A percentile compares a stretch with the other conserved stretches of the same genome.
Conservation (phyloP, 2,888 invertebrate genomes). For the Drosophila leonis region DNA sequence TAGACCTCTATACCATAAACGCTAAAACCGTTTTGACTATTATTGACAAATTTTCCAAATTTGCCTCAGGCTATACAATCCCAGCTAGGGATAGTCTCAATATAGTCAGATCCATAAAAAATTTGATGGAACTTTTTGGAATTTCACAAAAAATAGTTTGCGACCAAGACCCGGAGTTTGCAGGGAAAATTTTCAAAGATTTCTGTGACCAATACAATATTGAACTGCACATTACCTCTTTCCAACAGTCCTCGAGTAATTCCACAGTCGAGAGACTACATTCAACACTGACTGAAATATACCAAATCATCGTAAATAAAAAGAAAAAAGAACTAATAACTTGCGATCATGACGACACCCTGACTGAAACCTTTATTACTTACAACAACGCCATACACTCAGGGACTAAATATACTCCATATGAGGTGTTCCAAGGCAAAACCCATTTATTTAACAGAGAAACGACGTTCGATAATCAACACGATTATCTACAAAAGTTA, state of each 20-base stretch:
- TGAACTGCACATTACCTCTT: no score
- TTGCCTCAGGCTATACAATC: no score
- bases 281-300: not conserved
- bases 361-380: not conserved
- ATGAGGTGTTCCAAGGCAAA: not conserved
- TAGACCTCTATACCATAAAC: no score
- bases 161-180: not conserved
- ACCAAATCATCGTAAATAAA: not conserved
- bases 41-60: no score
- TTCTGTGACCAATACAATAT: no score
- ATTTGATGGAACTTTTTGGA: no score
- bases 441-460: not conserved
- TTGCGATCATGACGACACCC: not conserved
- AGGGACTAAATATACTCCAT: not conserved
- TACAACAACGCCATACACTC: not conserved
- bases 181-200: no score
- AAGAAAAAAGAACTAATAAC: not conserved
- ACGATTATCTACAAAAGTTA: no score
- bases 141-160: not conserved
- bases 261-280: constrained; percentile 1
- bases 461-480: no score
- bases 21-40: no score
- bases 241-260: not conserved
- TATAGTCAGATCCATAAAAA: no score
- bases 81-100: no score